Percentiles rank a stretch among this genome's conserved stretches.
Conservation (phyloP, 2,888 invertebrate genomes). For the Colletes collaris region DNA sequence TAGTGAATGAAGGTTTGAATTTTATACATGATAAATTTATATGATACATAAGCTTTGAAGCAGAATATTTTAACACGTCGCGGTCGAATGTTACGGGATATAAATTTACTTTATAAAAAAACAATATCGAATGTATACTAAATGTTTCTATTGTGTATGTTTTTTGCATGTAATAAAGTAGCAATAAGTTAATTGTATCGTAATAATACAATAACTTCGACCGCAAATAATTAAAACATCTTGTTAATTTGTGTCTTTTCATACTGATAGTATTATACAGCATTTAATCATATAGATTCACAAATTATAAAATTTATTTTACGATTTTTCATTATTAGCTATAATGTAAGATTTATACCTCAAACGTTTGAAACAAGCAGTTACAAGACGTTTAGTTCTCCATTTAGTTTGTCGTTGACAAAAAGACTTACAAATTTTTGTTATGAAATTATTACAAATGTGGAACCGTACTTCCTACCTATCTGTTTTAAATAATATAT, state of each 20-base stretch:
- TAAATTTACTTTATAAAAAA: too few species aligned
- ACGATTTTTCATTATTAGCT: neutral
- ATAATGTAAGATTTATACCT: slow-evolving; percentile 1
- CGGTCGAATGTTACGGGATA: neutral
- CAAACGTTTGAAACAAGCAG: neutral
- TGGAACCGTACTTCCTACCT: slow-evolving; percentile 27
- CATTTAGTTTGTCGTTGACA: slow-evolving; percentile 7
- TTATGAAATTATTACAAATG: slow-evolving; percentile 42
- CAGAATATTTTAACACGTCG: neutral
- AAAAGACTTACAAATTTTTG: slow-evolving; percentile 21
- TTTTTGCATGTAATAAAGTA: neutral
- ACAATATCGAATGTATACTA: too few species aligned
- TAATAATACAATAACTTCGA: neutral
- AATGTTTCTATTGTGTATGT: too few species aligned
- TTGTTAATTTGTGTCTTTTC: neutral
- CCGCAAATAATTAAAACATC: neutral
- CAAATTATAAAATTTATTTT: slow-evolving; percentile 26
- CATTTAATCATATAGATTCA: neutral
- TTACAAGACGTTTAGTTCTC: slow-evolving; percentile 1
- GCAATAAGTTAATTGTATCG: neutral
- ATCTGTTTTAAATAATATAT: slow-evolving; percentile 55
- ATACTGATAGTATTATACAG: neutral
- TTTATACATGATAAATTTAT: slow-evolving; percentile 8
- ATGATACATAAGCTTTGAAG: slow-evolving; percentile 6
- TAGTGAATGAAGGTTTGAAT: slow-evolving; percentile 28